These are phyloP conservation scores for Pseudorhombus dupliciocellatus DNA, from an alignment of 2,113 vertebrate genomes.

Conservation along the genomic window DNA sequence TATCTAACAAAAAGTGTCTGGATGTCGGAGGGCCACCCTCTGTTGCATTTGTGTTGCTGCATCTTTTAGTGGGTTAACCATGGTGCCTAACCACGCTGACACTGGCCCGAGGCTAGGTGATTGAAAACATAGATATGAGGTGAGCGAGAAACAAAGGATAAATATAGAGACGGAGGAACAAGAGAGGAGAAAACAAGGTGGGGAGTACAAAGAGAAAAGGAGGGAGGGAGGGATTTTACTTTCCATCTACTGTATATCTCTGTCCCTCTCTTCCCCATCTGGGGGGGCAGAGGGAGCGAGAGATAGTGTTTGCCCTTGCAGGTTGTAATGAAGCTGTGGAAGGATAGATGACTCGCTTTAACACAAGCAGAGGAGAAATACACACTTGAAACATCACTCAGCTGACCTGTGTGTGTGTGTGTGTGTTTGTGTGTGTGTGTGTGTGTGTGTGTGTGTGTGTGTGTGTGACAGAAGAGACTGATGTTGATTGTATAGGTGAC, in stretches of 20 bases:
- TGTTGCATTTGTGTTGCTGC: conserved; percentile 27
- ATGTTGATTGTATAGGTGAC: conserved; percentile 68
- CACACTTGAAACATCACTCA: conserved; percentile 69
- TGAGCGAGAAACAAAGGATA: conserved; percentile 62
- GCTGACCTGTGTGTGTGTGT: conserved; percentile 54
- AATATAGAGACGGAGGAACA: conserved; percentile 63
- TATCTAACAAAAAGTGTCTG: background rate
- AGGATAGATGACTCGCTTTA: conserved; percentile 80
- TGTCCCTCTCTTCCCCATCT: conserved; percentile 50
- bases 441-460: conserved; percentile 18
- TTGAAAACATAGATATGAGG: conserved; percentile 49
- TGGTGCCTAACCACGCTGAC: conserved; percentile 32
- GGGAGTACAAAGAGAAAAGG: conserved; percentile 38
- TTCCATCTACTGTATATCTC: conserved; percentile 65
- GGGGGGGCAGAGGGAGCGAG: conserved; percentile 62
- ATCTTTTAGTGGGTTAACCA: conserved; percentile 35
- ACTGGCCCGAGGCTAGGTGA: conserved; percentile 41
- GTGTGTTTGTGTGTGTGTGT: conserved; percentile 12
- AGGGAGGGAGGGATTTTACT: conserved; percentile 49
- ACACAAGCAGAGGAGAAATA: conserved; percentile 68
- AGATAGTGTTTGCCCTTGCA: conserved; percentile 80
- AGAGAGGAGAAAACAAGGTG: conserved; percentile 52
- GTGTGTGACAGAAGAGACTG: conserved; percentile 60
- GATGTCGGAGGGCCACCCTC: background rate
- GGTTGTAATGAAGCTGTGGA: conserved; percentile 79